A percentile compares a stretch with the other conserved stretches of the same genome.
Conservation (phyloP, 2,888 invertebrate genomes). For the Heliothis peltigera region DNA sequence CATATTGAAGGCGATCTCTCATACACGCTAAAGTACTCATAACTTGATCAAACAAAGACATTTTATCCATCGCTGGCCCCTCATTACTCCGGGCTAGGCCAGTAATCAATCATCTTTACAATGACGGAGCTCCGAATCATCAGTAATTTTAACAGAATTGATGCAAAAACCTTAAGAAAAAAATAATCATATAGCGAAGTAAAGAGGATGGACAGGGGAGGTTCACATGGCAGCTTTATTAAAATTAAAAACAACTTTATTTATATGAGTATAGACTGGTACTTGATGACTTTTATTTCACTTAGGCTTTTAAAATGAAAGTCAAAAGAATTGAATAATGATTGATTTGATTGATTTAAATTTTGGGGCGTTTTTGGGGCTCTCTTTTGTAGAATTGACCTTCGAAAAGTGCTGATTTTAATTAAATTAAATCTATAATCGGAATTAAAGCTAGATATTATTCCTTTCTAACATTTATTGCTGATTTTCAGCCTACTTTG, state of each 20-base stretch:
- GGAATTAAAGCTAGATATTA: too few relatives aligned
- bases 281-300: too few relatives aligned
- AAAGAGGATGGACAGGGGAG: constrained; percentile 6
- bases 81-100: constrained; percentile 42
- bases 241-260: neutral
- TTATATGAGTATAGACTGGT: too few relatives aligned
- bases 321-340: too few relatives aligned
- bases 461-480: too few relatives aligned
- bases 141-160: constrained; percentile 59
- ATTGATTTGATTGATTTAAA: too few relatives aligned
- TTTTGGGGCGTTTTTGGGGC: too few relatives aligned
- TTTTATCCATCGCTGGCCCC: constrained; percentile 34
- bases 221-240: constrained; percentile 54
- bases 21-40: neutral
- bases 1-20: neutral
- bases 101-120: constrained; percentile 58
- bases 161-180: constrained; percentile 59
- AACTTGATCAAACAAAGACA: constrained; percentile 50
- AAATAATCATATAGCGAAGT: constrained; percentile 56
- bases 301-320: too few relatives aligned
- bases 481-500: too few relatives aligned
- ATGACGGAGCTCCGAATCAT: constrained; percentile 49
- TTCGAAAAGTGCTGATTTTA: too few relatives aligned
- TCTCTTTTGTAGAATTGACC: too few relatives aligned
- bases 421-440: too few relatives aligned